These are phyloP conservation scores for Tapirus indicus DNA, from an alignment of 2,797 vertebrate genomes.

Conservation along the genomic window DNA sequence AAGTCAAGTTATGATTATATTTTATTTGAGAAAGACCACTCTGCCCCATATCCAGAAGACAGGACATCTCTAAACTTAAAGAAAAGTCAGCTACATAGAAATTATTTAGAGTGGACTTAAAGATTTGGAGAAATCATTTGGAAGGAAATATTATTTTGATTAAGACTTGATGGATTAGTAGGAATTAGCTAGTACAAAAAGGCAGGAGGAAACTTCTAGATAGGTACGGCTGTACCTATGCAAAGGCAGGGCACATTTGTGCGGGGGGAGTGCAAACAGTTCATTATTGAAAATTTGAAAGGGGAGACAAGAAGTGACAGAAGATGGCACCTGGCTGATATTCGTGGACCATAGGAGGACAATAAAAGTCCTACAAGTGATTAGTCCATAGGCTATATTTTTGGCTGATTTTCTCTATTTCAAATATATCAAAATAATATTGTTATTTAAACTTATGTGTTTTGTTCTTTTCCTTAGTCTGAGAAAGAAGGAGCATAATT, in stretches of 20 bases:
- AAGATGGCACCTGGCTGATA: neutral
- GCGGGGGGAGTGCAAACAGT: neutral
- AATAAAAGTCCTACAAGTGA: neutral
- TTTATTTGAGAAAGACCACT: neutral
- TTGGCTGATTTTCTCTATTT: neutral
- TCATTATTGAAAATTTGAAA: constrained; percentile 13
- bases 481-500: constrained; percentile 72
- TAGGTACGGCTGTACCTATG: neutral
- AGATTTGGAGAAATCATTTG: neutral
- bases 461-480: constrained; percentile 53
- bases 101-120: neutral
- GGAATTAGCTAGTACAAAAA: neutral
- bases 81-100: neutral
- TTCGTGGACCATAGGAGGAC: neutral
- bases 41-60: neutral
- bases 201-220: neutral
- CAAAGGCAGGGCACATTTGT: neutral
- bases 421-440: neutral
- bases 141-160: neutral
- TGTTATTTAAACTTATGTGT: neutral
- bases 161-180: neutral
- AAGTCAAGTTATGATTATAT: neutral
- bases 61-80: neutral
- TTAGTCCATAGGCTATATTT: neutral
- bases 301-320: neutral